Base-by-base conservation (phyloP, 2,888 invertebrate genomes). In the Serripes groenlandicus region DNA sequence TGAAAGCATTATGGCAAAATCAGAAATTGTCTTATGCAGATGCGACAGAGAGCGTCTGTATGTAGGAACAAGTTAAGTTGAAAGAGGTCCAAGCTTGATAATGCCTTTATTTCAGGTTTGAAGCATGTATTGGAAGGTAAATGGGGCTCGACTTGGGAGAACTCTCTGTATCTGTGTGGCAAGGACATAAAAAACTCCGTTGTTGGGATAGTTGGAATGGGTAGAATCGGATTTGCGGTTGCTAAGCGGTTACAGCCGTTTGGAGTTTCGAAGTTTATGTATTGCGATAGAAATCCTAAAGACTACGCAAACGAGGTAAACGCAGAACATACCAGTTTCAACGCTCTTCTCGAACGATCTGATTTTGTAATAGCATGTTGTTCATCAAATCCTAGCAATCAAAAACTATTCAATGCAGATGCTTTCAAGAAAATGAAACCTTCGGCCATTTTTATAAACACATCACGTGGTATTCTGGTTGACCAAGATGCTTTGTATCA, bases 131-230 rank as follows among this genome's bases (percentile, higher is more conserved):
- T 85, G 9, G 96, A 96, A 81, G 98, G 98, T 0, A 97, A 97
- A 66, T 99, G 99, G 98, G 96, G 94, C 54, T 96, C 97, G 0
- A 98, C 98, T 0, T 90, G 89, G 89, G 87, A 79, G 37, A 96
- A 97, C 0, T 98, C 98, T 0, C 96, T 96, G 80, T 98, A 97
- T 97, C 97, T 98, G 97, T 97, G 97, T 83, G 99, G 99, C 0
- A 97, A 96, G 26, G 97, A 97, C 0, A 95, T 99, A 0, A 96
- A 96, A 9, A 96, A 96, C n/a, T 96, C 97, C 1, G 97, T 97
- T 0, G 96, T 98, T 0, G 94, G 94, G 18, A 92, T 95, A 75
- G 92, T 95, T 28, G 95, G 95, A 5, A 78, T 94, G 42, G 95
- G 95, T 21, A 88, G 94, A 23, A 95, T 95, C 26, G 94, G 92